Conservation (phyloP, 2,797 vertebrate genomes). For the Brachymystax lenok region DNA sequence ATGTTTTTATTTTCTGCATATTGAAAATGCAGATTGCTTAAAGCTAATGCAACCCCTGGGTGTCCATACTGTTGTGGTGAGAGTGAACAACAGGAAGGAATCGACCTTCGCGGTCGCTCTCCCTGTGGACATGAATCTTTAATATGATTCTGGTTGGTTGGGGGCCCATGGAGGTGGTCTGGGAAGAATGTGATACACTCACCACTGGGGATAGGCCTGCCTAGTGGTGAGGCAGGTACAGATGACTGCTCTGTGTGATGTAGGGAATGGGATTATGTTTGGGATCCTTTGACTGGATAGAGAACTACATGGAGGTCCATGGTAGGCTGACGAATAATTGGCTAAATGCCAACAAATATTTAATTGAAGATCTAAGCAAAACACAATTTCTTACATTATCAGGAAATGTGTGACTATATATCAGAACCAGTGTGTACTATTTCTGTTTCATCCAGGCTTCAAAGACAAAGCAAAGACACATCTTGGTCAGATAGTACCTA, state of each 20-base stretch:
- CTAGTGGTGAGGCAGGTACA: too few species aligned
- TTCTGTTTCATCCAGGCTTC: neutral
- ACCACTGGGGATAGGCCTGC: neutral
- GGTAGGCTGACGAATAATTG: too few species aligned
- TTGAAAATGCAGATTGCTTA: too few species aligned
- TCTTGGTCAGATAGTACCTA: neutral
- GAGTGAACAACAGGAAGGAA: neutral
- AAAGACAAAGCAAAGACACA: neutral
- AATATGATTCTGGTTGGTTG: neutral
- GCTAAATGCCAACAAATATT: too few species aligned
- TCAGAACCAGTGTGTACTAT: neutral
- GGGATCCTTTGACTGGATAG: too few species aligned
- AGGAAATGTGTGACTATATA: neutral
- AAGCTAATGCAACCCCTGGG: too few species aligned
- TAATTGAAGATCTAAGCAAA: too few species aligned
- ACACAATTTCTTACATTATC: neutral
- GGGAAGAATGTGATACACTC: neutral
- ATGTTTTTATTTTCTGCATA: too few species aligned
- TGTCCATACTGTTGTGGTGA: slow-evolving; percentile 46
- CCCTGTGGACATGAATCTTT: neutral
- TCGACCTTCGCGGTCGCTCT: too few species aligned
- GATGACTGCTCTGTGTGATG: too few species aligned
- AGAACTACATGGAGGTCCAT: too few species aligned
- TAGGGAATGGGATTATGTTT: too few species aligned
- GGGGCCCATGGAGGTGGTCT: slow-evolving; percentile 7